A percentile compares a stretch with the other conserved stretches of the same genome.
Conservation (phyloP, 2,888 invertebrate species). For the Caenorhabditis drosophilae region DNA sequence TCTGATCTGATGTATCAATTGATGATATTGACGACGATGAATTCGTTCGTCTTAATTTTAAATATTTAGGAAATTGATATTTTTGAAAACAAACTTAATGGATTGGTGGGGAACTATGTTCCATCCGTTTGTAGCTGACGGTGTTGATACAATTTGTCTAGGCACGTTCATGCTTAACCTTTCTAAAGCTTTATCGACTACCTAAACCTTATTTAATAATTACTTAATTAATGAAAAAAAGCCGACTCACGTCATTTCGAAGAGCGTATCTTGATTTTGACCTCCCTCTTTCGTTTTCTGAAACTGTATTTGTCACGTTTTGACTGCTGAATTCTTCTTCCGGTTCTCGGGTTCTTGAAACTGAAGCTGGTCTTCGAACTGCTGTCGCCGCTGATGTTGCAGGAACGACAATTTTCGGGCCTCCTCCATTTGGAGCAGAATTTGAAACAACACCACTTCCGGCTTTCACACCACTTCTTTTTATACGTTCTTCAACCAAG, state of each 20-base stretch:
- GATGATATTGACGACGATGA: slow-evolving; percentile 51
- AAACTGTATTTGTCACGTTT: not conserved
- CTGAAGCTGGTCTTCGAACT: slow-evolving; percentile 21
- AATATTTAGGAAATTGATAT: not conserved
- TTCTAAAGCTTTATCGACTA: not conserved
- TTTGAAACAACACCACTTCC: slow-evolving; percentile 23
- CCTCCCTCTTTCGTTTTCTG: not conserved
- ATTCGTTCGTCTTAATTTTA: slow-evolving; percentile 25
- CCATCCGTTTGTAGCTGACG: slow-evolving; percentile 11
- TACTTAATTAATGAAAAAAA: too few species aligned
- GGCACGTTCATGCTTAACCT: not conserved
- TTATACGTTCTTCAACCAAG: slow-evolving; percentile 91
- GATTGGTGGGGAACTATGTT: slow-evolving; percentile 7
- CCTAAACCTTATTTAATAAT: too few species aligned
- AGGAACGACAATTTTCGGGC: slow-evolving; percentile 48
- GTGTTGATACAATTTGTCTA: slow-evolving; percentile 8
- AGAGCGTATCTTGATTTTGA: slow-evolving; percentile 24
- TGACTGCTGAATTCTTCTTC: slow-evolving; percentile 6
- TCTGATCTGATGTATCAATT: slow-evolving; percentile 49
- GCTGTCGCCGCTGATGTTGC: slow-evolving; percentile 6
- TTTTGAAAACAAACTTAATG: slow-evolving; percentile 10
- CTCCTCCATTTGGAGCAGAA: slow-evolving; percentile 15
- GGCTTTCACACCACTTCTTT: slow-evolving; percentile 76
- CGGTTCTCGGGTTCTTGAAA: slow-evolving; percentile 24
- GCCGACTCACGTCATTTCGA: slow-evolving; percentile 6